phyloP scores from a whole-genome alignment of 2,797 vertebrate species.

The Sebastes nivosus region DNA sequence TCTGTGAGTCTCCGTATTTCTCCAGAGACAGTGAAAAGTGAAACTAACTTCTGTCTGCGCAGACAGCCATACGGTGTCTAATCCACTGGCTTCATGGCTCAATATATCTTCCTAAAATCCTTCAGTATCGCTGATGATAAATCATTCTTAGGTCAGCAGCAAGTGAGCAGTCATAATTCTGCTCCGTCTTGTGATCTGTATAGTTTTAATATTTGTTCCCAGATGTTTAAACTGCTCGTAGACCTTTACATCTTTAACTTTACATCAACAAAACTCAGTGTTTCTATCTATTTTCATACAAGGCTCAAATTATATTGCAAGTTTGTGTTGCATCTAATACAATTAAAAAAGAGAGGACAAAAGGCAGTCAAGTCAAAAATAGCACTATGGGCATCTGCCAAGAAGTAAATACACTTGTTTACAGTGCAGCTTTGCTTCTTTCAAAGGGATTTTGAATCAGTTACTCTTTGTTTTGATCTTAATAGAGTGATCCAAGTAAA shows the following conservation, averaged over 20 bases:
- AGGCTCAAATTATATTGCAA: not conserved
- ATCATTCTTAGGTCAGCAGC: slow-evolving; percentile 49
- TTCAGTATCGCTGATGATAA: slow-evolving; percentile 48
- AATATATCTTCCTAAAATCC: slow-evolving; percentile 49
- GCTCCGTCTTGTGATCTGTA: slow-evolving; percentile 16
- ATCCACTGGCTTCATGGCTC: slow-evolving; percentile 35
- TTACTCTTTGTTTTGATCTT: not conserved
- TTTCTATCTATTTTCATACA: not conserved
- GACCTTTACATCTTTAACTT: not conserved
- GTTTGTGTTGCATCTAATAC: not conserved
- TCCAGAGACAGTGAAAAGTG: slow-evolving; percentile 58
- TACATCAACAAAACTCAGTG: not conserved
- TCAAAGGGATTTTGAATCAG: not conserved
- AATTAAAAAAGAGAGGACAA: not conserved
- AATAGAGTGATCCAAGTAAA: not conserved
- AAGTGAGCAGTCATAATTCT: slow-evolving; percentile 30
- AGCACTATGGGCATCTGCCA: not conserved
- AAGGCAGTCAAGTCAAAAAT: not conserved
- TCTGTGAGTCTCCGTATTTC: slow-evolving; percentile 45
- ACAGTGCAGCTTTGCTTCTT: not conserved
- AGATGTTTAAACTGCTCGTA: not conserved
- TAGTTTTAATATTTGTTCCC: slow-evolving; percentile 18
- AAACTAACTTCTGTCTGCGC: slow-evolving; percentile 47
- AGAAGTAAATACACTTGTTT: not conserved
- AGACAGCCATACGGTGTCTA: slow-evolving; percentile 41